Base-by-base conservation (phyloP, 2,113 vertebrate genomes). In the Sapajus apella region DNA sequence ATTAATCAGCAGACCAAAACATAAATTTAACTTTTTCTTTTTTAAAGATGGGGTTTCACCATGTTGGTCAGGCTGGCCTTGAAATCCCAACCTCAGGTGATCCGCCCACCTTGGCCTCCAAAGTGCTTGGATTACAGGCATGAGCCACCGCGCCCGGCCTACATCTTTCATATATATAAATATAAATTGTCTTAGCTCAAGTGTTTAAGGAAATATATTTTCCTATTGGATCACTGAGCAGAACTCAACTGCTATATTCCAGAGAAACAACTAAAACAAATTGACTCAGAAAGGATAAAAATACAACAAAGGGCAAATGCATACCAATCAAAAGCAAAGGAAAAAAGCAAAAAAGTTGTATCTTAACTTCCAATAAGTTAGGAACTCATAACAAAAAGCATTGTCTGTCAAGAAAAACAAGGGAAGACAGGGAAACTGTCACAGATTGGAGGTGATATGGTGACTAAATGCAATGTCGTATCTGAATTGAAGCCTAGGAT, bases 301-400 rank as follows among this genome's bases (percentile, higher is more conserved):
- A 88, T 84, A 72, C 25, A 91, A 95, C 80, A 95, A 92, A 87
- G 20, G 68, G 61, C 68, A 95, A 95, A 96, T 12, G 27, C 77
- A 55, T 72, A 85, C 27, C 8, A 83, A 70, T 79, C 30, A 91
- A 87, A 96, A 50, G 52, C 40, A 91, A 95, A 75, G 68, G 66
- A 91, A 91, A 64, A 43, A 92, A 90, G 81, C 50, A 84, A 73
- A 32, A 47, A n/a, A 30, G 61, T 66, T 90, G 43, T 35, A 68
- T 97, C 47, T 90, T 90, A 89, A 88, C 88, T 80, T 92, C 75
- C 75, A 30, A 56, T 8, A 87, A 89, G 16, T 87, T 64, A 72
- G 61, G 37, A 90, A 90, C 14, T 87, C 43, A 72, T 70, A 95
- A 90, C 27, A 72, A 89, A 84, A 95, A 43, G 81, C 17, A 96